phyloP scores from a whole-genome alignment of 2,888 invertebrate species.

The Zygogramma bicolorata region DNA sequence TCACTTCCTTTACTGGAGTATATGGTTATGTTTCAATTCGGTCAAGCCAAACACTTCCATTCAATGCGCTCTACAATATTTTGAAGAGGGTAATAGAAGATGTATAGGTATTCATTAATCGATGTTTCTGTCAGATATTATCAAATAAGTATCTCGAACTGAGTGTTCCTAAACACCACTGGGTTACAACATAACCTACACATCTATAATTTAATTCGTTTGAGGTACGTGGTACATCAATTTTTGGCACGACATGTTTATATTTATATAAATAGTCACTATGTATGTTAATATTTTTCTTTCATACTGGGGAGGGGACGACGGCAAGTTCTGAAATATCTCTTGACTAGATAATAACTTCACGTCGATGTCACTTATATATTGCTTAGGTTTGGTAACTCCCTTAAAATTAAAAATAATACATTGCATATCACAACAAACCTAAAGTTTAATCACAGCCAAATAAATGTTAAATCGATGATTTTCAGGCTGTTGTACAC shows the following conservation, averaged over 20 bases:
- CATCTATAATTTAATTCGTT: conserved; percentile 48
- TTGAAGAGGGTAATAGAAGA: no score
- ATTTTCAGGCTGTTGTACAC: conserved; percentile 52
- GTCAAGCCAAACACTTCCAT: no score
- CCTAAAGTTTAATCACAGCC: conserved; percentile 58
- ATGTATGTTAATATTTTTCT: conserved; percentile 24
- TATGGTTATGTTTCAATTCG: no score
- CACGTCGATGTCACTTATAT: conserved; percentile 61
- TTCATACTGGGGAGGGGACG: conserved; percentile 23
- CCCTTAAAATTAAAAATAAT: conserved; percentile 51
- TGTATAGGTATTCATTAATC: background rate
- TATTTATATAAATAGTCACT: conserved; percentile 55
- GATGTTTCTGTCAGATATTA: background rate
- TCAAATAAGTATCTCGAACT: background rate
- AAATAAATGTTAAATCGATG: conserved; percentile 55
- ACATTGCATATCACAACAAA: conserved; percentile 53
- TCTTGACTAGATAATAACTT: conserved; percentile 62
- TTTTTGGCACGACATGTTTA: conserved; percentile 78
- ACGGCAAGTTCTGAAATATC: conserved; percentile 12
- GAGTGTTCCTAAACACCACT: conserved; percentile 30
- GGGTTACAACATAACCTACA: conserved; percentile 53
- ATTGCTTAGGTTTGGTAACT: conserved; percentile 58
- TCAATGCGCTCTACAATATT: no score
- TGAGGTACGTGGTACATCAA: conserved; percentile 73
- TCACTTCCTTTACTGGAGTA: no score